Conservation (phyloP, 2,797 vertebrate genomes). For the Liparis tanakae region DNA sequence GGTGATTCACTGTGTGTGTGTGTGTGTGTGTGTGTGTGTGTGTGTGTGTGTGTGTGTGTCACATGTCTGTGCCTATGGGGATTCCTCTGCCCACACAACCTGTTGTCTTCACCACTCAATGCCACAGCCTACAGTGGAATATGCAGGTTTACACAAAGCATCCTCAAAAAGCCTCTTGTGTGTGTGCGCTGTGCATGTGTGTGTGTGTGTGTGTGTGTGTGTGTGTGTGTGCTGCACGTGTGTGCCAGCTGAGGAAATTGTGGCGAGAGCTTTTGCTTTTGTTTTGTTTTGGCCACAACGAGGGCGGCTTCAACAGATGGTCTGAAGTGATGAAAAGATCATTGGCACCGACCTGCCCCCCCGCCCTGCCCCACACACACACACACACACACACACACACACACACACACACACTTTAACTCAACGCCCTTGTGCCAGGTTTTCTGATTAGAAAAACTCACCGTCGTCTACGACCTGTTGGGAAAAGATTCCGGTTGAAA, state of each 20-base stretch:
- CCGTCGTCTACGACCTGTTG: not conserved
- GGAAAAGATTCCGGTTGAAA: not conserved
- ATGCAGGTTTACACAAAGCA: no score
- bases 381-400: no score
- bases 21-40: no score
- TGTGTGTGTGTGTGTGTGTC: constrained; percentile 1
- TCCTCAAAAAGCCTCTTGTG: no score
- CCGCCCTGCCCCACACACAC: no score
- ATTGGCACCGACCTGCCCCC: not conserved
- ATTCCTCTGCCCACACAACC: no score
- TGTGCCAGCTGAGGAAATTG: no score
- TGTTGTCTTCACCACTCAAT: not conserved
- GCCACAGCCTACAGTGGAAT: no score
- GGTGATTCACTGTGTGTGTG: not conserved
- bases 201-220: no score
- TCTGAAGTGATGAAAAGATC: constrained; percentile 3
- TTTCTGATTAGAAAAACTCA: constrained; percentile 4
- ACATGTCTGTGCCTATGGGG: not conserved
- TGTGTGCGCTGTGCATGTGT: no score
- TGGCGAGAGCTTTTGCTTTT: not conserved
- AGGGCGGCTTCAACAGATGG: not conserved
- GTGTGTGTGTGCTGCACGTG: no score
- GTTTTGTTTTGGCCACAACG: constrained; percentile 6
- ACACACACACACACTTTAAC: no score
- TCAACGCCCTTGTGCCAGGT: constrained; percentile 10